Evolutionary conservation across 2,113 vertebrate genomes (phyloP).

Genomic region (Heterocephalus glaber): DNA sequence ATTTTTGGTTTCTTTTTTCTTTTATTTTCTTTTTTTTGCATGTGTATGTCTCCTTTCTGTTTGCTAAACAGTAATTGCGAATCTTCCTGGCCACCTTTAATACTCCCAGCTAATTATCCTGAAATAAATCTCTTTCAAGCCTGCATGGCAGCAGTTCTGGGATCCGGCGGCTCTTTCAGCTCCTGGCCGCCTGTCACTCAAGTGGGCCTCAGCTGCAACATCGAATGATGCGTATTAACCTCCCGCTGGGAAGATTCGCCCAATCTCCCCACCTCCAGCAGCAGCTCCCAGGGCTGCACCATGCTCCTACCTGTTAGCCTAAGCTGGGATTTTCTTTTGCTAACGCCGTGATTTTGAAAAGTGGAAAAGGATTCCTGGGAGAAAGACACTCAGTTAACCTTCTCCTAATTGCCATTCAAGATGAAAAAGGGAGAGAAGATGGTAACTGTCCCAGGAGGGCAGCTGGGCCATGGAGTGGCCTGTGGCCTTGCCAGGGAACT

Average conservation of each 20-base stretch:
- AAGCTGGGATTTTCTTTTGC: slow-evolving; percentile 94
- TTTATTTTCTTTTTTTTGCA: slow-evolving; percentile 21
- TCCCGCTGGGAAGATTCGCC: slow-evolving; percentile 93
- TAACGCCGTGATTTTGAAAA: slow-evolving; percentile 92
- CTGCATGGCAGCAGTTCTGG: slow-evolving; percentile 91
- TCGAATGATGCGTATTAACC: slow-evolving; percentile 96
- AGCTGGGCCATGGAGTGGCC: neutral
- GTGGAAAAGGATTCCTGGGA: slow-evolving; percentile 90
- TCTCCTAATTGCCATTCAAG: slow-evolving; percentile 89
- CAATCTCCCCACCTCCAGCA: slow-evolving; percentile 91
- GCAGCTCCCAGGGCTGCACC: slow-evolving; percentile 89
- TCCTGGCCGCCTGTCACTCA: slow-evolving; percentile 94
- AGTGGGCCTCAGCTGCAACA: slow-evolving; percentile 95
- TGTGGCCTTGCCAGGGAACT: neutral
- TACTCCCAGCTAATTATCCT: slow-evolving; percentile 93
- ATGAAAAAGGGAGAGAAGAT: slow-evolving; percentile 75
- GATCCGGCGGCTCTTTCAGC: slow-evolving; percentile 89
- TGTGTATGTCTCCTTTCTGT: slow-evolving; percentile 85
- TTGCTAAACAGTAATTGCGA: slow-evolving; percentile 91
- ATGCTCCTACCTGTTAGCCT: slow-evolving; percentile 92
- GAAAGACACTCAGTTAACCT: slow-evolving; percentile 89
- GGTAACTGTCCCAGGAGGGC: slow-evolving; percentile 40
- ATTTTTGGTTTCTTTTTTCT: slow-evolving; percentile 71
- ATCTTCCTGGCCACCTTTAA: slow-evolving; percentile 90
- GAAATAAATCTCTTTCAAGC: slow-evolving; percentile 94